These are phyloP conservation scores for Elmis aenea DNA, from an alignment of 2,888 invertebrate genomes.

Conservation along the genomic window DNA sequence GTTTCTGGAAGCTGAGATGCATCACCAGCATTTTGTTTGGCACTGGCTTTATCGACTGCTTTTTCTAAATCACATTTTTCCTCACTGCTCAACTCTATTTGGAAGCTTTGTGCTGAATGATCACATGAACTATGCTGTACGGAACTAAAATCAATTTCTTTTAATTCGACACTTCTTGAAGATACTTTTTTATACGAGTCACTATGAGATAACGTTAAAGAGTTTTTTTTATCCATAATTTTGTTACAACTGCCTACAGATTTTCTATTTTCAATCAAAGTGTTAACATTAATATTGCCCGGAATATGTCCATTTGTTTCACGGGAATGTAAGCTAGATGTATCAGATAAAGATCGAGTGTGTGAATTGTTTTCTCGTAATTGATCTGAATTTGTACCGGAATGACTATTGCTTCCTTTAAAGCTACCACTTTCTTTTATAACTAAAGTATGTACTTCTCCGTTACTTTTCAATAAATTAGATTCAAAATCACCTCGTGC, in stretches of 20 bases:
- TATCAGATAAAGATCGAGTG: neutral
- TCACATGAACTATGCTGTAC: constrained; percentile 31
- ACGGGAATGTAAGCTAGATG: neutral
- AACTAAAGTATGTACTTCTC: neutral
- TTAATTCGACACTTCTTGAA: too few relatives aligned
- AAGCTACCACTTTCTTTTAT: neutral
- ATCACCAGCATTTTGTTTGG: constrained; percentile 23
- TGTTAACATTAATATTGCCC: too few relatives aligned
- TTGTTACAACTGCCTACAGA: too few relatives aligned
- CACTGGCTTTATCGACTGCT: constrained; percentile 23
- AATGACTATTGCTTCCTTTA: neutral
- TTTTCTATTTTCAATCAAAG: too few relatives aligned
- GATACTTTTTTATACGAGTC: too few relatives aligned
- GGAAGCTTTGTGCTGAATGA: constrained; percentile 24
- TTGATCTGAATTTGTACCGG: neutral
- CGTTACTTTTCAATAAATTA: too few relatives aligned
- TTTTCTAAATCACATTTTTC: constrained; percentile 27
- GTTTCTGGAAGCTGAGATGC: too few relatives aligned
- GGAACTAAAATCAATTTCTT: too few relatives aligned
- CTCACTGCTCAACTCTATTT: constrained; percentile 19
- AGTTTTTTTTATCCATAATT: neutral
- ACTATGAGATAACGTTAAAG: neutral
- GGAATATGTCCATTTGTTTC: too few relatives aligned
- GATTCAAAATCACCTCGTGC: constrained; percentile 10
- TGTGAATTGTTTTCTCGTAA: neutral